Evolutionary conservation across 2,113 vertebrate genomes (phyloP).

Genomic region (Lontra canadensis): DNA sequence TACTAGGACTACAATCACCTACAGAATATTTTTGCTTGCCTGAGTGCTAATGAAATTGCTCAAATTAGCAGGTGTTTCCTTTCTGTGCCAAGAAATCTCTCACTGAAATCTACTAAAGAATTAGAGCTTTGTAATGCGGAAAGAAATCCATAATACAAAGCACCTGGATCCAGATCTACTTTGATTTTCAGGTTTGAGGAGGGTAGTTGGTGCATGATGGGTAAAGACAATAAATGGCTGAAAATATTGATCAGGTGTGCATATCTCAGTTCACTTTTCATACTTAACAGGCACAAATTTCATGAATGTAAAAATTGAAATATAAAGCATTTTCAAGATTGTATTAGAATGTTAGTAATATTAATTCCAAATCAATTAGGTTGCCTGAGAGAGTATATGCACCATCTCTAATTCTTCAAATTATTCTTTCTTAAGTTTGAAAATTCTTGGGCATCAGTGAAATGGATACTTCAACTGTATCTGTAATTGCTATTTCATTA

Average conservation of each 20-base stretch:
- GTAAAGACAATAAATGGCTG: background rate
- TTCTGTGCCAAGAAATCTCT: slow-evolving; percentile 50
- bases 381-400: background rate
- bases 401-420: background rate
- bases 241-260: background rate
- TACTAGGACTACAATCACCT: background rate
- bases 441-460: background rate
- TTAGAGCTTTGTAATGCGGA: background rate
- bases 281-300: background rate
- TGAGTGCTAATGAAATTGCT: background rate
- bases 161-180: background rate
- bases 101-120: slow-evolving; percentile 17
- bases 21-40: slow-evolving; percentile 31
- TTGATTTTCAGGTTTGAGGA: background rate
- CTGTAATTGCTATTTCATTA: background rate
- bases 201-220: background rate
- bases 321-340: background rate
- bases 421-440: background rate
- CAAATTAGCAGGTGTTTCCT: slow-evolving; percentile 17
- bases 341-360: background rate
- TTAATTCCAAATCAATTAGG: background rate
- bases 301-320: background rate
- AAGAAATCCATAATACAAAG: background rate
- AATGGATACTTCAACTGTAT: background rate
- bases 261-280: background rate